Conservation (phyloP, 2,113 vertebrate genomes). For the Pipa parva region DNA sequence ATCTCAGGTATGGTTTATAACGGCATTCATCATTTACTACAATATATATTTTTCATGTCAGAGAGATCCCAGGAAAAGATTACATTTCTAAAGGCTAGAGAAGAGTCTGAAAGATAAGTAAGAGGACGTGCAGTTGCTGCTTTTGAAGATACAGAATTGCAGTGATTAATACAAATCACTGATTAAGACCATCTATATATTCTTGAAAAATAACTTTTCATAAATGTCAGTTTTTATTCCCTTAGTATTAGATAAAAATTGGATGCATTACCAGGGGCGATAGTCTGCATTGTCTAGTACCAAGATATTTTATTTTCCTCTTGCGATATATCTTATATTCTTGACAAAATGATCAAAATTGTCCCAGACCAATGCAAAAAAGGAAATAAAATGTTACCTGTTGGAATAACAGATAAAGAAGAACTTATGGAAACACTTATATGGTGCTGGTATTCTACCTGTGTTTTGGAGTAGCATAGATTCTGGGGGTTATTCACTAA, state of each 20-base stretch:
- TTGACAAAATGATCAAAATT: slow-evolving; percentile 8
- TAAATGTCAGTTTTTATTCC: slow-evolving; percentile 26
- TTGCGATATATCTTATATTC: slow-evolving; percentile 22
- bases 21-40: slow-evolving; percentile 91
- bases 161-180: slow-evolving; percentile 41
- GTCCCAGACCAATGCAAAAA: background rate
- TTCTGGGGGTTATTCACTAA: too few relatives aligned
- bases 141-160: slow-evolving; percentile 34
- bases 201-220: slow-evolving; percentile 37
- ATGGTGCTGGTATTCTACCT: too few relatives aligned
- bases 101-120: slow-evolving; percentile 71
- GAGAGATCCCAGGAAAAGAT: slow-evolving; percentile 76
- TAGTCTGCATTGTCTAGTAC: slow-evolving; percentile 3
- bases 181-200: slow-evolving; percentile 35
- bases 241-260: slow-evolving; percentile 20
- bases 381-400: slow-evolving; percentile 25
- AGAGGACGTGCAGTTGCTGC: slow-evolving; percentile 58
- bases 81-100: slow-evolving; percentile 76
- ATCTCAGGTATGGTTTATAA: slow-evolving; percentile 91
- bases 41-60: slow-evolving; percentile 94
- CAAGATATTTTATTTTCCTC: slow-evolving; percentile 1
- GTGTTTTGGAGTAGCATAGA: too few relatives aligned
- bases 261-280: slow-evolving; percentile 23
- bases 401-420: too few relatives aligned
- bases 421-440: too few relatives aligned